A percentile compares a stretch with the other conserved stretches of the same genome.
Conservation (phyloP, 2,113 vertebrate species). For the Python bivittatus region DNA sequence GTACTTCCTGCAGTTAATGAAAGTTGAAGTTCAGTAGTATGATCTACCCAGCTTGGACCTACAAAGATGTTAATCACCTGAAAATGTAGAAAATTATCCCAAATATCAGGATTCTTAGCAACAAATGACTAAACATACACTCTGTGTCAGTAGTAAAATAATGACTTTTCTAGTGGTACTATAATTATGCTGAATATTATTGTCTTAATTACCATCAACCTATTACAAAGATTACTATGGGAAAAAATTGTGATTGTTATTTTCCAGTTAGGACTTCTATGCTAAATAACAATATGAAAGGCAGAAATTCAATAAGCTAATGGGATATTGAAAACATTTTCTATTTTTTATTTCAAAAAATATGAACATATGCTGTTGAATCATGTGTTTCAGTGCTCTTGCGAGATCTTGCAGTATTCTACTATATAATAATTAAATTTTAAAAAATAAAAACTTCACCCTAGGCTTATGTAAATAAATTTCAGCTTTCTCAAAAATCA, state of each 20-base stretch:
- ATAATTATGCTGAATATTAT: neutral
- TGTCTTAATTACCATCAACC: neutral
- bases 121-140: neutral
- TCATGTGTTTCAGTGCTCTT: slow-evolving; percentile 22
- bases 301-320: neutral
- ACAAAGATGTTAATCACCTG: neutral
- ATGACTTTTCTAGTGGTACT: neutral
- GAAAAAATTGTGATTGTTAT: neutral
- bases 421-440: neutral
- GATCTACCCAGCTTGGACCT: neutral
- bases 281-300: neutral
- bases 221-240: neutral
- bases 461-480: slow-evolving; percentile 38
- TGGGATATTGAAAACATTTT: neutral
- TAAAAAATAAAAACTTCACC: neutral
- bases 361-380: neutral
- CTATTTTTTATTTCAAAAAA: neutral
- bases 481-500: slow-evolving; percentile 51
- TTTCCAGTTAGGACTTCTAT: neutral
- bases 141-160: neutral
- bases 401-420: neutral
- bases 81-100: neutral
- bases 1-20: too few relatives aligned
- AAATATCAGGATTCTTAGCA: neutral
- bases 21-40: neutral